Conservation (phyloP, 2,113 vertebrate species). For the Macaca nemestrina region DNA sequence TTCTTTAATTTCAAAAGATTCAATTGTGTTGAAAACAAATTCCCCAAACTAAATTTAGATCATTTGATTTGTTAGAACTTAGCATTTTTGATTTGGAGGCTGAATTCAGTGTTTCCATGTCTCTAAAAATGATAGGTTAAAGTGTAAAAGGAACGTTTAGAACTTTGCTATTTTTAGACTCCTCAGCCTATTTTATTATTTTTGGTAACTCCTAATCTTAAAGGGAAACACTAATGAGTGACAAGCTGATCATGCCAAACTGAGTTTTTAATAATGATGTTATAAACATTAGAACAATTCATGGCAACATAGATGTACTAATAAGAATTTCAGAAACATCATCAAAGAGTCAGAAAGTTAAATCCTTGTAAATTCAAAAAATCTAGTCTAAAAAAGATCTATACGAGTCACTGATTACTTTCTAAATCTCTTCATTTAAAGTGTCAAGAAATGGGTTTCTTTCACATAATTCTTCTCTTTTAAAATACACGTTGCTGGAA, state of each 20-base stretch:
- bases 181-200: background rate
- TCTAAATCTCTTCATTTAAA: constrained; percentile 14
- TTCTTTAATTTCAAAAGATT: constrained; percentile 52
- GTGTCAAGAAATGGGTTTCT: background rate
- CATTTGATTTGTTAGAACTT: background rate
- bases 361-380: background rate
- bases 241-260: background rate
- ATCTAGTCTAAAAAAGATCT: background rate
- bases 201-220: background rate
- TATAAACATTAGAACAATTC: background rate
- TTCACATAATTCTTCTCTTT: background rate
- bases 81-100: constrained; percentile 13
- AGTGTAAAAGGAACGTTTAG: constrained; percentile 3
- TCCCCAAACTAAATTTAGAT: background rate
- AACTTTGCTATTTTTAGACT: background rate
- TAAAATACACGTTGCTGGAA: background rate
- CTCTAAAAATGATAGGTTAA: background rate
- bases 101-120: background rate
- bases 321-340: background rate
- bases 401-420: background rate
- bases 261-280: background rate
- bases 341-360: background rate
- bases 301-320: background rate
- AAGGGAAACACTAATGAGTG: background rate
- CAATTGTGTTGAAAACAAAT: background rate